Evolutionary conservation across 2,888 invertebrate genomes (phyloP), one percentile per base, ranked within the genome.

Genomic region (Zonitis immaculata): DNA sequence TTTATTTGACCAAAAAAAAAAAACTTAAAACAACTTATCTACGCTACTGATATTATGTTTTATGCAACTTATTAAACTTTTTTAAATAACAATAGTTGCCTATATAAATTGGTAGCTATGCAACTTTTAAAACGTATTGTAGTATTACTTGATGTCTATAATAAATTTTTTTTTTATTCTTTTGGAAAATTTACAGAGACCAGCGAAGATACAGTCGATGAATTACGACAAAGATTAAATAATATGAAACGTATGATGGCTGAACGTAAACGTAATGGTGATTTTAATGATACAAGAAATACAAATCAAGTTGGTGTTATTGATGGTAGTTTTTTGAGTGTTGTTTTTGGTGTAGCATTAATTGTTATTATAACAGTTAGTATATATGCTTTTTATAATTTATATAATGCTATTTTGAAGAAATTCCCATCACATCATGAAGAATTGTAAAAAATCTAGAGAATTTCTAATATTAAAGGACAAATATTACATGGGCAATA

Each of bases 211-310:
- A 88, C 89, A 0, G 89, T 92, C 47, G 91, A 91, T 69, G 89
- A 91, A 65, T 74, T 92, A 39, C 85, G 89, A 51, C 86, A 86
- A 63, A 82, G 89, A 27, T 73, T 92, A 14, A 85, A 87, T 20
- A 84, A 86, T 12, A 91, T 91, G 90, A 91, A 89, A 68, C 80
- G 82, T 59, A 76, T 90, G 74, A 89, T 91, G 87, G 87, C 87
- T 46, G 89, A 90, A 63, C 77, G 88, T 26, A 82, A 82, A 63
- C 77, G 79, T 1, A 73, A 76, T 0, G 80, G 79, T 3, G 79
- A 78, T 48, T 79, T 78, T 61, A 74, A 58, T 60, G 70, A 76
- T 66, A 66, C 66, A 69, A 70, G 65, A 67, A 66, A 57, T 67
- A 69, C 44, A 67, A 69, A 58, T 57, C 8, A 64, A 28, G 59